Percentiles rank a stretch among this genome's conserved stretches.
Evolutionary conservation across 2,888 invertebrate species (phyloP).

Genomic region (Agonopterix subpropinquella): DNA sequence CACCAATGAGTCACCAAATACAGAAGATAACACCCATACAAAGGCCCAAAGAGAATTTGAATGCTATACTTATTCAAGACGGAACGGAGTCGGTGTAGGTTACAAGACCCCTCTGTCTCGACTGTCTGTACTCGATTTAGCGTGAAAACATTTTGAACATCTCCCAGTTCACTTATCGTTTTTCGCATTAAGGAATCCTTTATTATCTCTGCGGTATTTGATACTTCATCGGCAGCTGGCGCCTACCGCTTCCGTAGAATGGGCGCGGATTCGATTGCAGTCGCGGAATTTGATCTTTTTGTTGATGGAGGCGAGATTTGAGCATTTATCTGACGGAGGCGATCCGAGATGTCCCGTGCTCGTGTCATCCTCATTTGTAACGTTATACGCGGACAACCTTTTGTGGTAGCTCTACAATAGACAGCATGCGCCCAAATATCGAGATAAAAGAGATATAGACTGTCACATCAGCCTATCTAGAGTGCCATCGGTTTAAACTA

Average conservation of each 20-base stretch:
- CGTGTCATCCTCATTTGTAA: conserved; percentile 54
- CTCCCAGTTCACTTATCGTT: conserved; percentile 50
- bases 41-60: conserved; percentile 40
- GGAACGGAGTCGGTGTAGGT: conserved; percentile 42
- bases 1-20: no score
- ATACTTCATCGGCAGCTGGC: conserved; percentile 64
- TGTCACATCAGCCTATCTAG: conserved; percentile 20
- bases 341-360: conserved; percentile 63
- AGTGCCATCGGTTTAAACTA: conserved; percentile 3
- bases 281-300: conserved; percentile 61
- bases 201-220: conserved; percentile 56
- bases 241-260: conserved; percentile 68
- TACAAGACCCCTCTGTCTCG: conserved; percentile 57
- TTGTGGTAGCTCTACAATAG: conserved; percentile 58
- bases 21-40: conserved; percentile 11
- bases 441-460: conserved; percentile 31
- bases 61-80: conserved; percentile 39
- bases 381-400: conserved; percentile 42
- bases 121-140: conserved; percentile 62
- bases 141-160: conserved; percentile 59
- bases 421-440: conserved; percentile 44
- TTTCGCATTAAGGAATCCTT: conserved; percentile 62
- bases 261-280: conserved; percentile 45
- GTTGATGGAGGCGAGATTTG: conserved; percentile 63
- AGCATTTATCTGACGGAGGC: conserved; percentile 45